Evolutionary conservation across 1,140 invertebrate genomes (phyloP), one percentile per base, ranked within the genome.

Genomic region (Eubasilissa regina): DNA sequence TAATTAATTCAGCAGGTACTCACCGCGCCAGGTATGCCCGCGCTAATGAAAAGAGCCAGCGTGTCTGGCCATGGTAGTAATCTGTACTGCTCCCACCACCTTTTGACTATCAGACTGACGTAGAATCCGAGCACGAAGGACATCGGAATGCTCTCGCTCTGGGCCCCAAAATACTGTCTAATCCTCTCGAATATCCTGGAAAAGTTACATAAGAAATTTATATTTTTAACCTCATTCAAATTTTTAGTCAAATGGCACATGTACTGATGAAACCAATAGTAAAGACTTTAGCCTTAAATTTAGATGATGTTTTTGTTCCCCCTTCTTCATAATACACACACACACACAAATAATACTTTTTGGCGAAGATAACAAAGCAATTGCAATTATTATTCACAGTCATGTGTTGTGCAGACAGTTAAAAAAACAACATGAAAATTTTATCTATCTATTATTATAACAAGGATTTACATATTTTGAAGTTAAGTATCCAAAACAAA

Each of bases 51-150:
- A 44, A 97, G 91, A 1, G 95, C 95, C 75, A 97, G 89, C 73
- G 95, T 96, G 87, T 97, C 96, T 0, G 96, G 96, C 95, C 96
- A 97, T 17, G 96, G 96, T 78, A 97, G 88, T 83, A 97, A 89
- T 88, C 95, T 92, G 88, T 96, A 97, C 85, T 97, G 95, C 84
- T 97, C 95, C 96, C 96, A 97, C 95, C 95, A 98, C 85, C 97
- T 90, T 84, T 95, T 95, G 66, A 97, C 96, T 25, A 98, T 94
- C 78, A 98, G 90, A 81, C 93, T 95, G 53, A 98, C 96, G 88
- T 98, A 98, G 90, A 98, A 98, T 81, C 96, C 97, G 73, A 98
- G 91, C 12, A 98, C 96, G 89, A 98, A 98, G 11, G 97, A 97
- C 93, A 98, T 96, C 15, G 95, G 95, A 86, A 97, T 95, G 51